These are phyloP conservation scores for Oceanodroma tethys DNA, from an alignment of 2,113 vertebrate species.

Conservation along the genomic window DNA sequence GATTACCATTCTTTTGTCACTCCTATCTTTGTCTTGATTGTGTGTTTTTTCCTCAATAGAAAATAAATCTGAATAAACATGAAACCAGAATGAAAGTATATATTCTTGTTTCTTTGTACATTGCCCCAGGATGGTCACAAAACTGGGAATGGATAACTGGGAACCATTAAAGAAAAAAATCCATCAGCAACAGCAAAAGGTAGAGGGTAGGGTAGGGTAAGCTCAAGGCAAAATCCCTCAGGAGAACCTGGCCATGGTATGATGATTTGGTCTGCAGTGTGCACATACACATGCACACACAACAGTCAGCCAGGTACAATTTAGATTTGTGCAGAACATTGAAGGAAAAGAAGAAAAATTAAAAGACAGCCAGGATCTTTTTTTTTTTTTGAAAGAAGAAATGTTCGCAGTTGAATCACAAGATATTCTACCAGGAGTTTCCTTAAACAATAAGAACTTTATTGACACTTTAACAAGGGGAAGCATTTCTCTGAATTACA, in stretches of 20 bases:
- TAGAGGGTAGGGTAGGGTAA: neutral
- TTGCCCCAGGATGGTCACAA: neutral
- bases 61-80: neutral
- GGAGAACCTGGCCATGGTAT: neutral
- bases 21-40: neutral
- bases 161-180: neutral
- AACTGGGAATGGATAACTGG: neutral
- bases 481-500: slow-evolving; percentile 55
- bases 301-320: neutral
- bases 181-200: neutral
- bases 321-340: neutral
- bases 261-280: neutral
- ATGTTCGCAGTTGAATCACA: slow-evolving; percentile 4
- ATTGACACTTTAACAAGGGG: slow-evolving; percentile 64
- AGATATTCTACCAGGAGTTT: slow-evolving; percentile 12
- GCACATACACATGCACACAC: neutral
- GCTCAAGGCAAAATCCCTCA: neutral
- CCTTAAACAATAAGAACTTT: slow-evolving; percentile 67
- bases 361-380: neutral
- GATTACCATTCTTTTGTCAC: neutral
- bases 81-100: neutral
- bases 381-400: neutral
- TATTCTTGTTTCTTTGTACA: neutral
- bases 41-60: neutral
- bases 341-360: neutral